Base-by-base conservation (phyloP, 2,888 invertebrate species). In the Mythimna ferrago region DNA sequence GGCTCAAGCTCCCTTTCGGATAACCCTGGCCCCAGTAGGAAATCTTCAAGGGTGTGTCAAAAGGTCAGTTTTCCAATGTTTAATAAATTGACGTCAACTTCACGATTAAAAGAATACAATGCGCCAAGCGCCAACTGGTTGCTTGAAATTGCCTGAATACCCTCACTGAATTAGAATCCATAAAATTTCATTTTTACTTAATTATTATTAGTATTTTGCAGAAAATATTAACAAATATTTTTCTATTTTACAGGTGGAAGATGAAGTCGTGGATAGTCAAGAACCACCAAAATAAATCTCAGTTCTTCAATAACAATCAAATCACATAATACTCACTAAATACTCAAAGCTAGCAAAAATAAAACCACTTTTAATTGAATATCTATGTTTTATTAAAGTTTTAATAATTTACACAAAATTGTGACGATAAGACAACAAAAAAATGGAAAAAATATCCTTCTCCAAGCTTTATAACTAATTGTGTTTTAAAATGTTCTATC, bases 171-270 rank as follows among this genome's bases (percentile, higher is more conserved):
- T 38, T 38, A 38, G 41, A 41, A 26, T 1, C 41, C 41, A 41
- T 41, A 11, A 3, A 41, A 11, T 14, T 11, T 14, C 11, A 44
- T 44, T 44, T 14, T 44, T 14, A 44, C 0, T 14, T 14, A 44
- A 0, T 4, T 14, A 44, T 4, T 11, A 6, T 5, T 6, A 53
- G 7, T 53, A 53, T n/a, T 53, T 9, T 53, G n/a, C n/a, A n/a
- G 51, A n/a, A 53, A 53, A 53, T 51, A 7, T 53, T 21, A 57
- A 7, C 61, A 41, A 61, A 61, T 41, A 41, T 21, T 6, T 21
- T n/a, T 62, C 76, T 73, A 80, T 63, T 83, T 92, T 90, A 26
- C 93, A 95, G 95, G 93, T 95, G 11, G 95, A 95, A 76, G 95
- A 95, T 16, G 94, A 94, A 72, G 81, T 90, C 16, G 81, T 86